Base-by-base conservation (phyloP, 1,140 invertebrate genomes). In the Drosophila nasuta region DNA sequence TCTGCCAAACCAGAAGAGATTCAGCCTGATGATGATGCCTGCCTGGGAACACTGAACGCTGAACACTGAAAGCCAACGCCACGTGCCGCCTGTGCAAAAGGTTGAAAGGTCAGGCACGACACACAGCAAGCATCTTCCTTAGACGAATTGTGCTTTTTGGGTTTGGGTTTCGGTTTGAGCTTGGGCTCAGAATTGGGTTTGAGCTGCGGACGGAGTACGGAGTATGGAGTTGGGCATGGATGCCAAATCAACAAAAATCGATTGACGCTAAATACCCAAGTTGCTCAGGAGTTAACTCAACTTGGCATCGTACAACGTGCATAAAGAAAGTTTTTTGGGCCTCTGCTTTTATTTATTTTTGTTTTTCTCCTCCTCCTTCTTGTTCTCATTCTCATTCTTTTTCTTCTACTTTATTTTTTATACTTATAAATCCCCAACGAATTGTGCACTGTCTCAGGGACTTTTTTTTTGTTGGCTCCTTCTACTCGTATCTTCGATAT, bases 251-350 rank as follows among this genome's bases (percentile, higher is more conserved):
- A 87, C 83, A 64, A 88, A 83, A 88, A 88, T 88, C 83, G 85
- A 88, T 88, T 83, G 77, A 74, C 71, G 81, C 83, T 88, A 88
- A 88, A 88, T 88, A 88, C 83, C 80, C 80, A 87, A 89, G 85
- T 88, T 87, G 63, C 70, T 58, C 62, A 68, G 77, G 77, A 89
- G 77, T 88, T 87, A 87, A 87, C 82, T 86, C 82, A 80, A 80
- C 77, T 70, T 66, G 65, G 65, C 80, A 68, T 71, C 45, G 41
- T 60, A 77, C 54, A 13, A 41, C 54, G 15, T 10, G n/a, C 35
- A 57, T 70, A 75, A 45, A 78, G 71, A 79, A 79, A 77, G 33
- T 33, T 62, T 62, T 67, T 48, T 54, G 43, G 60, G 49, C 57
- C 13, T 30, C 45, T 15, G 30, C 65, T 73, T 57, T 54, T 71